phyloP scores from a whole-genome alignment of 2,797 vertebrate genomes.

The Enteromius viviparus region DNA sequence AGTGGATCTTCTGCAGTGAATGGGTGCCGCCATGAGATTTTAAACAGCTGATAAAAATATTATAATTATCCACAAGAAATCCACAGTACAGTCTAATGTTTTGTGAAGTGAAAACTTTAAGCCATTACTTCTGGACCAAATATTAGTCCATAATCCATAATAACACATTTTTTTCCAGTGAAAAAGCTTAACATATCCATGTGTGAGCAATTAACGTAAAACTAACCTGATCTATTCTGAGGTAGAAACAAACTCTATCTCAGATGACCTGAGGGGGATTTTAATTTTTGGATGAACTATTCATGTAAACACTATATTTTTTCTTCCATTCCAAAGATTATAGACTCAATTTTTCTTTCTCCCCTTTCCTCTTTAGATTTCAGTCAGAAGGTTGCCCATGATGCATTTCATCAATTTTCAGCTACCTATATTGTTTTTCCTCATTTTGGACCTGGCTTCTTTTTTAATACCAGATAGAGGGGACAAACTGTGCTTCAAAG shows the following conservation, averaged over 20 bases:
- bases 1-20: neutral
- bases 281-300: neutral
- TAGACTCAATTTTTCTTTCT: neutral
- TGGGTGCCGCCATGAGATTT: neutral
- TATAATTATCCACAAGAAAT: neutral
- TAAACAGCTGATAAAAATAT: neutral
- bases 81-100: neutral
- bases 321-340: neutral
- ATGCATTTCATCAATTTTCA: slow-evolving; percentile 78
- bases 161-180: neutral
- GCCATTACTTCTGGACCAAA: neutral
- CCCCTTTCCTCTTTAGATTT: slow-evolving; percentile 61
- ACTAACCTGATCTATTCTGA: neutral
- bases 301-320: neutral
- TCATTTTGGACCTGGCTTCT: slow-evolving; percentile 79
- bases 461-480: slow-evolving; percentile 74
- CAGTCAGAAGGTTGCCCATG: slow-evolving; percentile 67
- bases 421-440: slow-evolving; percentile 74
- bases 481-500: slow-evolving; percentile 82
- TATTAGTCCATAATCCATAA: neutral
- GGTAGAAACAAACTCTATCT: neutral
- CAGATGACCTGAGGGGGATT: neutral
- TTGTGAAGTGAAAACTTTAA: neutral
- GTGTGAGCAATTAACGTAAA: neutral
- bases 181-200: neutral